Evolutionary conservation across 2,888 invertebrate species (phyloP).

Genomic region (Graphium colonna): DNA sequence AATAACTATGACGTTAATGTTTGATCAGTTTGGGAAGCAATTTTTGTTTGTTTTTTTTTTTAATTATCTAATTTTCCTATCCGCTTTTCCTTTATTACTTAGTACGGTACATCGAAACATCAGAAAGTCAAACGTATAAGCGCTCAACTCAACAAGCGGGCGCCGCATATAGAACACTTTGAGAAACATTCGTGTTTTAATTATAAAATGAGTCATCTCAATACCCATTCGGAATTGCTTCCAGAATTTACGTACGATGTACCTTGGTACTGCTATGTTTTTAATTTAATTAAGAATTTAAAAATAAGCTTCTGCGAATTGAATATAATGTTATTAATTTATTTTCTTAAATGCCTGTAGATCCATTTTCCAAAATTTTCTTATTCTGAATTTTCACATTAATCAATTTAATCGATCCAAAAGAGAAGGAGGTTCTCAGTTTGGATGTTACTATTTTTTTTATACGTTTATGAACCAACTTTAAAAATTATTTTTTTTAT

Average conservation of each 20-base stretch:
- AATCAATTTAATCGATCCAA: no score
- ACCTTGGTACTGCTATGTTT: not conserved
- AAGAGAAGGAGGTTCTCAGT: no score
- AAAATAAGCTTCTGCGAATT: not conserved
- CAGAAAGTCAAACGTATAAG: constrained; percentile 27
- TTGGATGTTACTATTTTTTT: no score
- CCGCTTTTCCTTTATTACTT: constrained; percentile 14
- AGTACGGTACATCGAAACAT: constrained; percentile 21
- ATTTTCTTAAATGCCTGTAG: not conserved
- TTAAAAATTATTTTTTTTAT: no score
- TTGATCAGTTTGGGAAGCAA: no score
- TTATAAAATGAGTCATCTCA: constrained; percentile 27
- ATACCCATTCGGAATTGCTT: constrained; percentile 12
- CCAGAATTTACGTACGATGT: constrained; percentile 1
- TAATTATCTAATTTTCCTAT: not conserved
- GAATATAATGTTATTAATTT: not conserved
- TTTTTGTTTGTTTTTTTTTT: no score
- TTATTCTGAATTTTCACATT: not conserved
- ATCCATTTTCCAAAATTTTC: not conserved
- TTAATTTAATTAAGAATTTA: not conserved
- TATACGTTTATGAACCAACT: no score
- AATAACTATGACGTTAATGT: no score
- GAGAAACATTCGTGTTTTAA: constrained; percentile 30
- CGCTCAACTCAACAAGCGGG: constrained; percentile 13
- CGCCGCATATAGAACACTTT: constrained; percentile 27